A percentile compares a stretch with the other conserved stretches of the same genome.
Evolutionary conservation across 64 coral and sea anemone species (phyloP).

Genomic region (Platygyra sinensis): DNA sequence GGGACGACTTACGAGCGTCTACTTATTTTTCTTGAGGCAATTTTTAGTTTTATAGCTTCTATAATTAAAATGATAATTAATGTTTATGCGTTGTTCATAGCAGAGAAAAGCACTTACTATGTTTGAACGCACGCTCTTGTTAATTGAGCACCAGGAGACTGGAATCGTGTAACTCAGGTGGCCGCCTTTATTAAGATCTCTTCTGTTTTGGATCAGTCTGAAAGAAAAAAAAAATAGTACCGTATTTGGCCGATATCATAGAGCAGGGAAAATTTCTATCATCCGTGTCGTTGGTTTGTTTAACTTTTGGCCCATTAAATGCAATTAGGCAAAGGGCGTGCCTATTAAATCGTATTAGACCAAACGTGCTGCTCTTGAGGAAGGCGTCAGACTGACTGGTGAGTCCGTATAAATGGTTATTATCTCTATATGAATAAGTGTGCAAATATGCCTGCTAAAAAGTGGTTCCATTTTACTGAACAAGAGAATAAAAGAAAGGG

Average conservation of each 20-base stretch:
- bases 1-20: not conserved
- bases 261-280: too few relatives aligned
- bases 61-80: conserved; percentile 41
- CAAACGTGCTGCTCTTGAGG: not conserved
- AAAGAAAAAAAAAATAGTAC: too few relatives aligned
- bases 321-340: not conserved
- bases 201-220: too few relatives aligned
- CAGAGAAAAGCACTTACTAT: not conserved
- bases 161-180: too few relatives aligned
- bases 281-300: not conserved
- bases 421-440: not conserved
- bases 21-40: conserved; percentile 8
- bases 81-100: not conserved
- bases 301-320: not conserved
- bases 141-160: not conserved
- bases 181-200: too few relatives aligned
- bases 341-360: not conserved
- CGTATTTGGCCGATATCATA: too few relatives aligned
- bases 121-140: not conserved
- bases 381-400: not conserved
- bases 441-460: not conserved
- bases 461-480: not conserved
- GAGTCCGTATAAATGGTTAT: not conserved
- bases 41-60: not conserved
- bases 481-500: not conserved